These are phyloP conservation scores for Diaperis boleti DNA, from an alignment of 2,888 invertebrate species.

Conservation along the genomic window DNA sequence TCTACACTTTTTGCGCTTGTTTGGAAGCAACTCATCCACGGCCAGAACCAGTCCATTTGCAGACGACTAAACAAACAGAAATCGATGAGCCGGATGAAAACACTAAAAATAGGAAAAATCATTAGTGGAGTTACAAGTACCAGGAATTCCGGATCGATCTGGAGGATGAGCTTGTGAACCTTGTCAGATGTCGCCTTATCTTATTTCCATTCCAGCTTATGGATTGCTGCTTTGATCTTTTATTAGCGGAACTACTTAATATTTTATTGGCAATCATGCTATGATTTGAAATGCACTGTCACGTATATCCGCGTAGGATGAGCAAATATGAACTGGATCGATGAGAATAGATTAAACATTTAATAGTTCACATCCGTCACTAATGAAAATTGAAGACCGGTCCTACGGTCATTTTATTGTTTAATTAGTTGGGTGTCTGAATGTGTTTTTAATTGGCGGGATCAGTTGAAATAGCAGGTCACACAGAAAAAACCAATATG, in stretches of 20 bases:
- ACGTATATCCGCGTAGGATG: background rate
- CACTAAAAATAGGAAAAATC: no score
- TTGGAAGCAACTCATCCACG: no score
- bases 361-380: background rate
- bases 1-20: background rate
- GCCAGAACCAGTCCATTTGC: background rate
- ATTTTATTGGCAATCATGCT: background rate
- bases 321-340: conserved; percentile 7
- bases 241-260: background rate
- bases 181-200: no score
- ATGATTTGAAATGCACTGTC: conserved; percentile 1
- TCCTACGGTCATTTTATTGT: background rate
- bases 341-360: conserved; percentile 8
- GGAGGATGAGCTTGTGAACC: no score
- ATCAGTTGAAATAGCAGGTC: background rate
- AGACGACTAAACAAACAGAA: background rate
- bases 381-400: conserved; percentile 5
- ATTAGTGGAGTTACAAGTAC: no score
- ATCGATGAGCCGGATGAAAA: no score
- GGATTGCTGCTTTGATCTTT: background rate
- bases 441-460: background rate
- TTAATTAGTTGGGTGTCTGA: background rate
- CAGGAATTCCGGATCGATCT: no score
- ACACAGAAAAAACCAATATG: no score
- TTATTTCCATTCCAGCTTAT: background rate